Evolutionary conservation across 1,140 invertebrate genomes (phyloP).

Genomic region (Hylyphantes graminicola): DNA sequence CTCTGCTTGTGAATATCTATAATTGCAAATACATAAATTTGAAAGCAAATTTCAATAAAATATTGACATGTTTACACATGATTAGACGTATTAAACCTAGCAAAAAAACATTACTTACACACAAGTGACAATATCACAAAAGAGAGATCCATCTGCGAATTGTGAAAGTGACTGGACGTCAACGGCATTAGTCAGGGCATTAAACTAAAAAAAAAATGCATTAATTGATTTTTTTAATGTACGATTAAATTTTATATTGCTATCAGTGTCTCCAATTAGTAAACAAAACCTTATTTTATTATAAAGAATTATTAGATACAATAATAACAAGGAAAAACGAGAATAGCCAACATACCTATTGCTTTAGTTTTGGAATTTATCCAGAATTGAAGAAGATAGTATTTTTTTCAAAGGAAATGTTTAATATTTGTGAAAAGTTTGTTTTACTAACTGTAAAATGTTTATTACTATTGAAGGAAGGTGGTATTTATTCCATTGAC

Average conservation of each 20-base stretch:
- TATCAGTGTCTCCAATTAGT: too few relatives aligned
- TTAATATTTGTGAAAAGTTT: too few relatives aligned
- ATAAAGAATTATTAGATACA: too few relatives aligned
- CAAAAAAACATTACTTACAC: neutral
- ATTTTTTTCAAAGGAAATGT: too few relatives aligned
- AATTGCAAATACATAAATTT: neutral
- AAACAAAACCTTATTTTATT: too few relatives aligned
- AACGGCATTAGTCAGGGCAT: neutral
- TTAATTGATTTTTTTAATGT: neutral
- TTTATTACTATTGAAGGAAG: too few relatives aligned
- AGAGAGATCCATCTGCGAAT: conserved; percentile 7
- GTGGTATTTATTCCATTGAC: too few relatives aligned
- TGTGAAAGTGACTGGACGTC: neutral
- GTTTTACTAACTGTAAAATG: too few relatives aligned
- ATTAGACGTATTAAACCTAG: neutral
- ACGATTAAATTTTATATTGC: neutral
- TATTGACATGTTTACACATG: neutral
- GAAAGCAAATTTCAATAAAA: neutral
- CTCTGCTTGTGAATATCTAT: neutral
- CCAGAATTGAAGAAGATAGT: too few relatives aligned
- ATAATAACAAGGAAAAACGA: too few relatives aligned
- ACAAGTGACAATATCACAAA: conserved; percentile 5
- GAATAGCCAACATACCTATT: too few relatives aligned
- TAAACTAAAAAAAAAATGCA: neutral
- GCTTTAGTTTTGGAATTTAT: too few relatives aligned